Evolutionary conservation across 2,888 invertebrate genomes (phyloP).

Genomic region (Eupithecia vulgata): DNA sequence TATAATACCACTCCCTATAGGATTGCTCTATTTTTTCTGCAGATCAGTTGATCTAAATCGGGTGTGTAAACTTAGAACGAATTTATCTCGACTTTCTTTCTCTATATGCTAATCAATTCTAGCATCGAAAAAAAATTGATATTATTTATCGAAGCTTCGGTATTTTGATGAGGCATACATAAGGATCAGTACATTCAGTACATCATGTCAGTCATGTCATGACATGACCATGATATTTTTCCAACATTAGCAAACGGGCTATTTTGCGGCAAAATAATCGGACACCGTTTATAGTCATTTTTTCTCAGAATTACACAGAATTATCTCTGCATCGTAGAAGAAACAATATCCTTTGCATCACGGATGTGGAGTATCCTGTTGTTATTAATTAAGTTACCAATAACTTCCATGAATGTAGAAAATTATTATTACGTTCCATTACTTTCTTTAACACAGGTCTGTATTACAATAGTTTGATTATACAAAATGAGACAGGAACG

Average conservation of each 20-base stretch:
- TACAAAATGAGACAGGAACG: constrained; percentile 10
- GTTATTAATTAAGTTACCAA: constrained; percentile 19
- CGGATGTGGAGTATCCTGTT: constrained; percentile 27
- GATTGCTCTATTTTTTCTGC: constrained; percentile 1
- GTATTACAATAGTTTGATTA: constrained; percentile 4
- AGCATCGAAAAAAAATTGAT: too few relatives aligned
- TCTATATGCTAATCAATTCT: too few relatives aligned
- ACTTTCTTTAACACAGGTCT: background rate
- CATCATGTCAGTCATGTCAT: background rate
- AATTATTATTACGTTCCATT: background rate
- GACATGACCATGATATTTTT: background rate
- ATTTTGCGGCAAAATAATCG: background rate
- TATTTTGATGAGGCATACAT: background rate
- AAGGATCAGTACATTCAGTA: background rate
- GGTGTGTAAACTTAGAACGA: background rate
- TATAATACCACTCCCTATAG: constrained; percentile 11
- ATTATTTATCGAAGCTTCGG: background rate
- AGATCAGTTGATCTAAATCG: constrained; percentile 4
- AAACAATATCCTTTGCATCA: constrained; percentile 33
- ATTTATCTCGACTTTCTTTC: background rate
- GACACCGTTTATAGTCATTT: background rate
- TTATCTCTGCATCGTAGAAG: background rate
- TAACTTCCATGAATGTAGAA: constrained; percentile 10
- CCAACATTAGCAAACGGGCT: background rate
- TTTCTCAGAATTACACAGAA: background rate